These are phyloP conservation scores for Pteruthius melanotis DNA, from an alignment of 2,113 vertebrate genomes.

Conservation along the genomic window DNA sequence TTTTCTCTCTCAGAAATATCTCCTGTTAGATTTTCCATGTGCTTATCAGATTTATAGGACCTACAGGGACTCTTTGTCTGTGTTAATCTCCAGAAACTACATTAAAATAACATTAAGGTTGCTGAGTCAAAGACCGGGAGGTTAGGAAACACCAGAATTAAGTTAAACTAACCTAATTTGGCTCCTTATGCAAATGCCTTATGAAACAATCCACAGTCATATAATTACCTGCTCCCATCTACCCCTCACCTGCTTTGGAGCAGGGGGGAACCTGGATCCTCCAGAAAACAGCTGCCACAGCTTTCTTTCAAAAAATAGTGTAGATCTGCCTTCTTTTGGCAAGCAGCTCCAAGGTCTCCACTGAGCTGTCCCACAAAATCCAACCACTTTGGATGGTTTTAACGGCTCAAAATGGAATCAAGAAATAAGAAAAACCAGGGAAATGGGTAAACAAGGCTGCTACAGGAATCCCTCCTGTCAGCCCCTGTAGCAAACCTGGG, in stretches of 20 bases:
- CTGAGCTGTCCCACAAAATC: not conserved
- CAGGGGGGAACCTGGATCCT: not conserved
- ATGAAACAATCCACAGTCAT: not conserved
- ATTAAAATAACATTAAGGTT: slow-evolving; percentile 39
- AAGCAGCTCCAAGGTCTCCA: not conserved
- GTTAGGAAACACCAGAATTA: slow-evolving; percentile 33
- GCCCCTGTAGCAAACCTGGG: not conserved
- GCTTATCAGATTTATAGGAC: slow-evolving; percentile 32
- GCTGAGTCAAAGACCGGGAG: not conserved
- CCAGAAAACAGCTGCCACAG: not conserved
- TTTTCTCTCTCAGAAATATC: not conserved
- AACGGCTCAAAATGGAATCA: not conserved
- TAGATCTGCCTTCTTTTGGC: not conserved
- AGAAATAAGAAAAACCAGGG: not conserved
- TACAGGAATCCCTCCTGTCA: rapidly evolving
- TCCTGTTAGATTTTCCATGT: not conserved
- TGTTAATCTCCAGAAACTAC: slow-evolving; percentile 12
- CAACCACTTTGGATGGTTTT: not conserved
- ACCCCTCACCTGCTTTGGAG: not conserved
- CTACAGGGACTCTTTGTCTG: slow-evolving; percentile 6
- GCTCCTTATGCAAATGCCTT: slow-evolving; percentile 30
- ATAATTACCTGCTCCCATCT: not conserved
- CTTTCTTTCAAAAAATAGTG: not conserved
- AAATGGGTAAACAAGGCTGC: not conserved
- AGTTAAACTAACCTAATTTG: slow-evolving; percentile 20